Conservation (phyloP, 1,140 invertebrate species). For the Choristoneura fumiferana region DNA sequence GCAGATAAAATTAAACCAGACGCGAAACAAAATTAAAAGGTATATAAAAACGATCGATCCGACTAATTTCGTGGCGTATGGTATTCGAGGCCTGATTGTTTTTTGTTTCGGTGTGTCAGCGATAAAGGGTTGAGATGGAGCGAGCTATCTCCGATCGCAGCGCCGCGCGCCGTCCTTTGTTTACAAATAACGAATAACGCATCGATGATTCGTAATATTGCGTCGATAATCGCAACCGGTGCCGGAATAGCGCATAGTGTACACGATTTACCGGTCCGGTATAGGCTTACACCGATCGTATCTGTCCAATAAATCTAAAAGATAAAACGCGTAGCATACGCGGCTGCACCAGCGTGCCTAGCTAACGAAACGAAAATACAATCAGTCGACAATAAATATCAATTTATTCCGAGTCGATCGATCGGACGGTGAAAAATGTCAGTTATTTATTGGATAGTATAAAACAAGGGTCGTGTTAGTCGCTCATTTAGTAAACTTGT, state of each 20-base stretch:
- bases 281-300: conserved; percentile 60
- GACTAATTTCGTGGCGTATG: conserved; percentile 76
- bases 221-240: conserved; percentile 20
- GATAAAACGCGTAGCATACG: conserved; percentile 51
- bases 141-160: conserved; percentile 41
- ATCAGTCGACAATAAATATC: conserved; percentile 31
- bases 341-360: conserved; percentile 29
- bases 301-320: conserved; percentile 68
- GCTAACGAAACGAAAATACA: conserved; percentile 65
- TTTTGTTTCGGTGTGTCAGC: conserved; percentile 45
- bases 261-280: conserved; percentile 45
- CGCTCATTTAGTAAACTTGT: neutral
- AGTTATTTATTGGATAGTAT: conserved; percentile 2
- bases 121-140: conserved; percentile 45
- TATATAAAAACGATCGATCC: conserved; percentile 71
- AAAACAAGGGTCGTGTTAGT: conserved; percentile 15
- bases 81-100: conserved; percentile 56
- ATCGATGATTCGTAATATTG: conserved; percentile 18
- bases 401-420: conserved; percentile 19
- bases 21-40: conserved; percentile 78
- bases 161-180: conserved; percentile 22
- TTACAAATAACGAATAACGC: conserved; percentile 18
- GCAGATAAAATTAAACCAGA: conserved; percentile 78
- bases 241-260: conserved; percentile 25
- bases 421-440: conserved; percentile 13